Conservation (phyloP, 2,888 invertebrate species). For the Amphipoea oculea region DNA sequence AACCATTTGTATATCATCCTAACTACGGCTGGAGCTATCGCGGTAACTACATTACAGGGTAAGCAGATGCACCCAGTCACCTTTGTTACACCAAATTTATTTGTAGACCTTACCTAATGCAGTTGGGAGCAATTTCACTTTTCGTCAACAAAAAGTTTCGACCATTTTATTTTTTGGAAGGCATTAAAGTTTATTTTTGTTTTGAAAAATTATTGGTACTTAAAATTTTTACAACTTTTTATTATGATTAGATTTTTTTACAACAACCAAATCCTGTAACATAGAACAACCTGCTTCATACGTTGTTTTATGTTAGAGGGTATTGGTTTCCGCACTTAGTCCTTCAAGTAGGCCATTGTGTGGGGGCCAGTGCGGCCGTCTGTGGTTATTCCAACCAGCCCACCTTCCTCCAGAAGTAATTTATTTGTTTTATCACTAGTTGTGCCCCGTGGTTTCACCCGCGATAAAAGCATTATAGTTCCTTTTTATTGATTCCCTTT, state of each 20-base stretch:
- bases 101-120: constrained; percentile 16
- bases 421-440: no score
- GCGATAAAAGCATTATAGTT: no score
- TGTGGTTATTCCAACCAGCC: no score
- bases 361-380: no score
- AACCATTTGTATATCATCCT: constrained; percentile 22
- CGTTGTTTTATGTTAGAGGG: no score
- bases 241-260: background rate
- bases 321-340: no score
- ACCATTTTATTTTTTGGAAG: background rate
- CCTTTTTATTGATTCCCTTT: no score
- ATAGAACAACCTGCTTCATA: background rate
- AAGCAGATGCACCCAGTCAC: background rate
- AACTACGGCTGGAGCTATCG: background rate
- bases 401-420: no score
- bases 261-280: no score
- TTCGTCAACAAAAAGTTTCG: background rate
- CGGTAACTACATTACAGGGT: constrained; percentile 26
- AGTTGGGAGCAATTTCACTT: constrained; percentile 18
- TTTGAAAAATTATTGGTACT: background rate
- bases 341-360: no score
- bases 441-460: no score
- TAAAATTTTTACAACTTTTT: background rate
- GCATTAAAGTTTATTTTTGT: background rate
- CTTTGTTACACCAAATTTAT: constrained; percentile 20